phyloP scores from a whole-genome alignment of 2,113 vertebrate species.

The Gallinago media region DNA sequence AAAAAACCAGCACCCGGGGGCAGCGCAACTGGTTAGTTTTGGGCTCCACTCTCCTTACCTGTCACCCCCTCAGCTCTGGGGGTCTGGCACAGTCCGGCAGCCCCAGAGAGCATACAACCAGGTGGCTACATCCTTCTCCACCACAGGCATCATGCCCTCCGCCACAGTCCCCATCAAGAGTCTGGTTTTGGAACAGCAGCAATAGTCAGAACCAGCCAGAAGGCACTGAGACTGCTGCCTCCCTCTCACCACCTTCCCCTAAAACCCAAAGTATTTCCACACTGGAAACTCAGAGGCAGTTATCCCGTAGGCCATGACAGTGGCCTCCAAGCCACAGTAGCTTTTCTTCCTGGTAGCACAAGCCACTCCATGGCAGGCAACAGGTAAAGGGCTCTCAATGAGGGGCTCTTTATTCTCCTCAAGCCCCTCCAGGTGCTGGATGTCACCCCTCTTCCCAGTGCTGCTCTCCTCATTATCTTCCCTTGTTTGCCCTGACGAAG shows the following conservation, averaged over 20 bases:
- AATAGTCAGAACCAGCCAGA: not conserved
- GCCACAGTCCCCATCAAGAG: not conserved
- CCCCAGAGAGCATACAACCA: not conserved
- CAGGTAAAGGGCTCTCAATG: not conserved
- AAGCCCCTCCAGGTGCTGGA: not conserved
- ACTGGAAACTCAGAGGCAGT: not conserved
- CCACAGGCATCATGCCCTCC: accelerated
- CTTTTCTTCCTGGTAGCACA: not conserved
- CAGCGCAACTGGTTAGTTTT: not conserved
- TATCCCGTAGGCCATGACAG: not conserved
- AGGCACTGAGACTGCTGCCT: not conserved
- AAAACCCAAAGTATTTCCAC: not conserved
- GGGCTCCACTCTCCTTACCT: not conserved
- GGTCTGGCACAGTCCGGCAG: not conserved
- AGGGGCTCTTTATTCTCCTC: not conserved
- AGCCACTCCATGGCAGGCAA: not conserved
- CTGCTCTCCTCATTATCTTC: not conserved
- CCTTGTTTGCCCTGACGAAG: not conserved
- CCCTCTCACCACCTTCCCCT: not conserved
- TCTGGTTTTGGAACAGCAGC: not conserved
- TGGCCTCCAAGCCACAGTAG: not conserved
- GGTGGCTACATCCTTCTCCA: not conserved
- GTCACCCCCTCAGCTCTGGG: not conserved
- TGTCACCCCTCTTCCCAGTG: not conserved
- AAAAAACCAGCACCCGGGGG: not conserved